Evolutionary conservation across 2,797 vertebrate species (phyloP).

Genomic region (Peromyscus eremicus): DNA sequence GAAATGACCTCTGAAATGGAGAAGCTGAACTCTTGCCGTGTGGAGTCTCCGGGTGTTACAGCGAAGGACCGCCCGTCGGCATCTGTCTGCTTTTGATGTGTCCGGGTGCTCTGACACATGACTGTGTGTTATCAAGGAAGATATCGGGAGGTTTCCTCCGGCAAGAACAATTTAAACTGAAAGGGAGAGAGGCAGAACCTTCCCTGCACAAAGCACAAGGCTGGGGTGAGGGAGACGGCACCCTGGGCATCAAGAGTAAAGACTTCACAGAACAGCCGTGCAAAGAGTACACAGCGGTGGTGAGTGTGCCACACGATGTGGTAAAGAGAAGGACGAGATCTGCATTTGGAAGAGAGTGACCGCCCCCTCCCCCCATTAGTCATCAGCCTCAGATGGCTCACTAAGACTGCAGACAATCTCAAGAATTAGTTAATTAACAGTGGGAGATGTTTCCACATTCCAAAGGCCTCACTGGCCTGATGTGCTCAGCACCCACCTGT

Average conservation of each 20-base stretch:
- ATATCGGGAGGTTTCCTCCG: not conserved
- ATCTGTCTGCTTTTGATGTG: not conserved
- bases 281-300: not conserved
- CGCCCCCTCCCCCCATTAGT: too few species aligned
- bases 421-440: not conserved
- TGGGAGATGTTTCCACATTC: not conserved
- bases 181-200: not conserved
- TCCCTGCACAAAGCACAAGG: not conserved
- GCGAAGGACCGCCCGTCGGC: not conserved
- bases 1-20: not conserved
- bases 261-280: not conserved
- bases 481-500: not conserved
- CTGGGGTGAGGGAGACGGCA: not conserved
- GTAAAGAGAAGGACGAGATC: not conserved
- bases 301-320: rapidly evolving
- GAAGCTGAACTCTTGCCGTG: not conserved
- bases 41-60: not conserved
- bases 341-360: not conserved
- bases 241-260: not conserved
- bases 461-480: not conserved
- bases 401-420: not conserved
- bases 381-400: not conserved
- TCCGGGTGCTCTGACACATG: not conserved
- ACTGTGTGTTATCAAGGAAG: not conserved
- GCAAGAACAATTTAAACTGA: not conserved